These are phyloP conservation scores for Xyliphius kryptos DNA, from an alignment of 2,113 vertebrate genomes.

Conservation along the genomic window DNA sequence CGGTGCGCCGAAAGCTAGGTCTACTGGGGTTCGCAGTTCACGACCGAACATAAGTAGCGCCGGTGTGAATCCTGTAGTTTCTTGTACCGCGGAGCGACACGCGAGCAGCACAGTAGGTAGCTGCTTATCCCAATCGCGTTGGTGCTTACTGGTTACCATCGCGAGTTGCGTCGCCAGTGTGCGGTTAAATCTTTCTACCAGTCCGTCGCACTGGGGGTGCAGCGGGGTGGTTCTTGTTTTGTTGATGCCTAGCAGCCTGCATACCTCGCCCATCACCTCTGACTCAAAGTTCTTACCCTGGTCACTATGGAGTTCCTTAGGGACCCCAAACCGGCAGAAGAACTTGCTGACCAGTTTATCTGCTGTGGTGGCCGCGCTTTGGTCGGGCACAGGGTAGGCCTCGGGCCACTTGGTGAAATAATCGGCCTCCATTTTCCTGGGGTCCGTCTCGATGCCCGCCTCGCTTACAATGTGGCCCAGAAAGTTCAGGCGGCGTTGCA, in stretches of 20 bases:
- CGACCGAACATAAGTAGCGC: not conserved
- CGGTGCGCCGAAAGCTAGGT: not conserved
- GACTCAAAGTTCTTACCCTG: slow-evolving; percentile 6
- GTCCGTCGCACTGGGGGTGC: not conserved
- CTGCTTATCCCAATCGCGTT: not conserved
- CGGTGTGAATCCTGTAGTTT: not conserved
- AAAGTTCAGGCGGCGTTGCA: no score
- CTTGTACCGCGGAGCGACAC: not conserved
- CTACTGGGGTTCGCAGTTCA: not conserved
- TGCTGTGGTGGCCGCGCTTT: not conserved
- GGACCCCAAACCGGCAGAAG: no score
- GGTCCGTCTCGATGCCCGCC: no score
- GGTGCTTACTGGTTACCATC: not conserved
- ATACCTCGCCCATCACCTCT: not conserved
- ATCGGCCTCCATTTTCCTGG: no score
- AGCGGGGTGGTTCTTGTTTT: not conserved
- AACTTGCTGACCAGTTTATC: not conserved
- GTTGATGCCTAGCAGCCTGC: not conserved
- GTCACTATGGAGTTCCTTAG: no score
- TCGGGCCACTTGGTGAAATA: no score
- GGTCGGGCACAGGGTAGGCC: not conserved
- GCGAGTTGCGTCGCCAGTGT: not conserved
- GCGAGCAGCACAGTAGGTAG: not conserved
- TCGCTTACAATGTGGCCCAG: no score
- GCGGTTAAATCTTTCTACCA: not conserved